Percentiles rank a stretch among this genome's conserved stretches.
These are phyloP conservation scores for Exocentrus adspersus DNA, from an alignment of 2,888 invertebrate species.

Conservation along the genomic window DNA sequence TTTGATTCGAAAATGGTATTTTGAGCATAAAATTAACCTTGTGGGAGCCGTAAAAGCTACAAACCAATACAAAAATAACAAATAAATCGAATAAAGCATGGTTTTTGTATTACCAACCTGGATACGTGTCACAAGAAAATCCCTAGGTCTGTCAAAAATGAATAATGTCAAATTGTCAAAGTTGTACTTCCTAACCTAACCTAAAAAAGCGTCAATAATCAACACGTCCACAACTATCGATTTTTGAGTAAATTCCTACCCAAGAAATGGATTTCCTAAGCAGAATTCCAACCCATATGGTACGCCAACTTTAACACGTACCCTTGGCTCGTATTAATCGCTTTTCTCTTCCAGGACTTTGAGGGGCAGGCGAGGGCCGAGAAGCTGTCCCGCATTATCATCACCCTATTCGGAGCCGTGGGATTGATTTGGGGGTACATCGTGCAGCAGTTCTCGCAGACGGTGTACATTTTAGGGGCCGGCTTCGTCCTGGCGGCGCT, in stretches of 20 bases:
- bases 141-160: no score
- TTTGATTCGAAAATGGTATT: no score
- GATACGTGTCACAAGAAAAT: no score
- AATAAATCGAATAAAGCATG: no score
- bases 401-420: slow-evolving; percentile 89
- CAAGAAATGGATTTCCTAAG: slow-evolving; percentile 58
- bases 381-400: slow-evolving; percentile 87
- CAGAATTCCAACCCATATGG: slow-evolving; percentile 63
- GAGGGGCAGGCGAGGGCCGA: slow-evolving; percentile 93
- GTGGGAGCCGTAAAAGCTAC: no score
- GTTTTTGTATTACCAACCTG: no score
- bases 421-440: slow-evolving; percentile 93
- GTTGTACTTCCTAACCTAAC: no score
- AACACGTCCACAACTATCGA: not conserved
- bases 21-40: no score
- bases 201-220: slow-evolving; percentile 6
- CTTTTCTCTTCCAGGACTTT: slow-evolving; percentile 75
- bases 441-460: slow-evolving; percentile 95
- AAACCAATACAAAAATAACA: no score
- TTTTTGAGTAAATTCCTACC: not conserved
- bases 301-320: slow-evolving; percentile 45
- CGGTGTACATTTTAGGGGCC: slow-evolving; percentile 90
- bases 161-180: no score
- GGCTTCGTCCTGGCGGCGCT: slow-evolving; percentile 89
- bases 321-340: not conserved